Evolutionary conservation across 2,888 invertebrate genomes (phyloP), one percentile per base, ranked within the genome.

Genomic region (Dorcus parallelipipedus): DNA sequence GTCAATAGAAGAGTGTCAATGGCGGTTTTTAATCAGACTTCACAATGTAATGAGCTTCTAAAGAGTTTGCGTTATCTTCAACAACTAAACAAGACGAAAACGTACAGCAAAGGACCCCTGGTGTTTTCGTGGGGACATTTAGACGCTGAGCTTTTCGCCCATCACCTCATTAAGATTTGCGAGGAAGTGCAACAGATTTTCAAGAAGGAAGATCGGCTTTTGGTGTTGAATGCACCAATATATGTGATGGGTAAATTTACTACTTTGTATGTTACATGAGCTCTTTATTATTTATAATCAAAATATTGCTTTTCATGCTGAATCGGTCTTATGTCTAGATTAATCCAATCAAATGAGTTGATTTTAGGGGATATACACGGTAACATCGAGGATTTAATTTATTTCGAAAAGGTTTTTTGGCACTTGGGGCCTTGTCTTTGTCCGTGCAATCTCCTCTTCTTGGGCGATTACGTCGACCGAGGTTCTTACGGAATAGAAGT

Each of bases 391-490:
- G 89, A 90, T 64, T 77, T 91, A 38, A 78, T 87, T 6, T 81
- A 84, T 50, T 87, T 90, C 79, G 90, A 90, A 75, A 81, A 83
- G 59, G 81, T 84, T 0, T 76, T 91, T 9, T 91, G 90, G 90
- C 80, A 86, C 14, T 78, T 85, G 58, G 89, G 89, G 0, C 82
- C 86, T 0, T 79, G 83, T 6, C 76, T 89, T 47, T 82, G 84
- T 8, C 87, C 90, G 0, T 83, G 85, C 3, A 81, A 80, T 14
- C 78, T 89, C 57, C 78, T 91, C 6, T 90, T 90, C 75, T 82
- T 91, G 0, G 91, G 91, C 0, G 91, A 91, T 77, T 91, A 86
- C 74, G 90, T 91, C 20, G 91, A 91, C 76, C 80, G 90, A 61
- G 91, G 91, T 1, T 78, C 82, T 10, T 82, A 82, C 72, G 86